Evolutionary conservation across 2,888 invertebrate genomes (phyloP).

Genomic region (Hedychridium roseum): DNA sequence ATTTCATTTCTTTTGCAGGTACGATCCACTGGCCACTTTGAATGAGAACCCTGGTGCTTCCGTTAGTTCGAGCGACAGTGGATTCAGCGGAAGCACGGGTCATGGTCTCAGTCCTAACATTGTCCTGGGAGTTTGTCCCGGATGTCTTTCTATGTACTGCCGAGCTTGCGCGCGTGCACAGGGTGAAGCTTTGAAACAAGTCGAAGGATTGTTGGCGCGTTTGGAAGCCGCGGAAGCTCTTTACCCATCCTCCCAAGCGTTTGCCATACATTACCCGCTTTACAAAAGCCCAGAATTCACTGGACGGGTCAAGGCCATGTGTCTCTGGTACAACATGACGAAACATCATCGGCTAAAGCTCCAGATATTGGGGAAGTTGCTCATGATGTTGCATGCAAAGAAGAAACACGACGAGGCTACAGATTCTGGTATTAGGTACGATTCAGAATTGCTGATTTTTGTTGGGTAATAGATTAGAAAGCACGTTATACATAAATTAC

Average conservation of each 20-base stretch:
- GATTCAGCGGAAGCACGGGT: constrained; percentile 20
- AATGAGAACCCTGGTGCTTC: constrained; percentile 28
- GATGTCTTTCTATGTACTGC: constrained; percentile 81
- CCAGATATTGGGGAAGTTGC: constrained; percentile 75
- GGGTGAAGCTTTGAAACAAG: constrained; percentile 77
- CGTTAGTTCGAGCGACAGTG: constrained; percentile 29
- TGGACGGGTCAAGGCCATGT: constrained; percentile 80
- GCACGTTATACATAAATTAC: too few relatives aligned
- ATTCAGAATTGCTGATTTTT: constrained; percentile 4
- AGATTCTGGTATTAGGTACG: constrained; percentile 51
- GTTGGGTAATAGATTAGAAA: too few relatives aligned
- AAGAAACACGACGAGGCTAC: constrained; percentile 45
- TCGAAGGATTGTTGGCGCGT: constrained; percentile 75
- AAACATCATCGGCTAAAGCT: constrained; percentile 84
- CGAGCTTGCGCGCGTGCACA: constrained; percentile 75
- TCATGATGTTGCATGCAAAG: constrained; percentile 63
- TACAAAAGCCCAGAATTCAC: constrained; percentile 73
- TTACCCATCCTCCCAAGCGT: constrained; percentile 84
- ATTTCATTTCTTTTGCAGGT: constrained; percentile 29
- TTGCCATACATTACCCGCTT: constrained; percentile 77
- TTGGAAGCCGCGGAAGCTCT: constrained; percentile 81
- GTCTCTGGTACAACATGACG: constrained; percentile 91
- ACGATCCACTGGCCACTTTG: constrained; percentile 39
- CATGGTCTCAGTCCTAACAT: constrained; percentile 26
- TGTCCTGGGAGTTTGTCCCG: constrained; percentile 64